A percentile compares a stretch with the other conserved stretches of the same genome.
phyloP scores from a whole-genome alignment of 2,888 invertebrate species.

The Thyatira batis region DNA sequence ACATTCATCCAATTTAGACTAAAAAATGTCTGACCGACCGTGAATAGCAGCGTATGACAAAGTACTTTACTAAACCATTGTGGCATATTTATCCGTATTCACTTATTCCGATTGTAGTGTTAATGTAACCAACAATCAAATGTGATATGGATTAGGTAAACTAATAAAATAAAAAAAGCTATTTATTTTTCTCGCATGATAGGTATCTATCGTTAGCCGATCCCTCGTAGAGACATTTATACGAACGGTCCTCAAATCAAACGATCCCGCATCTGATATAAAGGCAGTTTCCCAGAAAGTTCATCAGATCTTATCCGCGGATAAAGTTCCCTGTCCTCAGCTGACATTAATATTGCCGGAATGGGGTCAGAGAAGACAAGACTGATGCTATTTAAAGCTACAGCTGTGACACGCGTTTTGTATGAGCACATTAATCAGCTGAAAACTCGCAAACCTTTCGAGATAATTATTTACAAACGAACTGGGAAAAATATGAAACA shows the following conservation, averaged over 20 bases:
- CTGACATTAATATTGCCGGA: conserved; percentile 16
- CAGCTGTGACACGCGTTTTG: conserved; percentile 21
- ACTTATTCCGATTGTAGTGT: neutral
- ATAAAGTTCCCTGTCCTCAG: conserved; percentile 8
- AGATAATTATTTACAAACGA: neutral
- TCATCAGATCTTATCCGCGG: conserved; percentile 12
- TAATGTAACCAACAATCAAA: no score
- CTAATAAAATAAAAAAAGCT: conserved; percentile 7
- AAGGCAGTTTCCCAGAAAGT: conserved; percentile 15
- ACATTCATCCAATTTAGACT: neutral
- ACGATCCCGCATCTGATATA: conserved; percentile 5
- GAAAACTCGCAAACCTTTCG: neutral
- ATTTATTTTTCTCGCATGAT: conserved; percentile 9
- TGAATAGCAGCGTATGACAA: neutral
- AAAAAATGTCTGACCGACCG: neutral
- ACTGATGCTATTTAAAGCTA: conserved; percentile 21
- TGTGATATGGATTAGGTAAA: no score
- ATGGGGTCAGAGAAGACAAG: conserved; percentile 19
- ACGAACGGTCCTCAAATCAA: conserved; percentile 5
- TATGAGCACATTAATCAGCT: conserved; percentile 21
- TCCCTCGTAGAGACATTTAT: conserved; percentile 4
- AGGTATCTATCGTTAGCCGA: conserved; percentile 4
- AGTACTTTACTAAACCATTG: neutral
- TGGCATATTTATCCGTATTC: neutral
- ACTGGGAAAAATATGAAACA: neutral